phyloP scores from a whole-genome alignment of 2,888 invertebrate species.

The Rhagonycha fulva region DNA sequence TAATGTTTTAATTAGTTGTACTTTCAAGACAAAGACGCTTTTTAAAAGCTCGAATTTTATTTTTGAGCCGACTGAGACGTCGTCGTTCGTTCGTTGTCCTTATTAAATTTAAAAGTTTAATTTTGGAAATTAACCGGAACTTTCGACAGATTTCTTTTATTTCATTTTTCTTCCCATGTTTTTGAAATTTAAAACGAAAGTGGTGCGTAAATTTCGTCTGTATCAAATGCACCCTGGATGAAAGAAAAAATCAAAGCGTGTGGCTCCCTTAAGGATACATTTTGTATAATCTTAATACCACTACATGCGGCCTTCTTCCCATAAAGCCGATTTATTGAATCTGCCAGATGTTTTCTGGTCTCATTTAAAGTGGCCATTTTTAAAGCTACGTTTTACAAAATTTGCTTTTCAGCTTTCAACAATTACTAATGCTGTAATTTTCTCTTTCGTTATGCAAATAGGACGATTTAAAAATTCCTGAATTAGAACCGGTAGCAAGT shows the following conservation, averaged over 20 bases:
- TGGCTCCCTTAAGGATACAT: background rate
- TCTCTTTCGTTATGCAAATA: background rate
- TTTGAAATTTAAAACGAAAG: background rate
- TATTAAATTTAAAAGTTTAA: background rate
- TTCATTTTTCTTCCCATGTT: background rate
- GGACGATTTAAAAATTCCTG: background rate
- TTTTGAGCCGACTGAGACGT: background rate
- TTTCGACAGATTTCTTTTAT: background rate
- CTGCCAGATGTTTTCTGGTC: background rate
- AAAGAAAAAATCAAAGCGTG: background rate
- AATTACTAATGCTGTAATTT: background rate
- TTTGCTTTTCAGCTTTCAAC: background rate
- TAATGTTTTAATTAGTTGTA: background rate
- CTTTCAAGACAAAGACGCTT: background rate
- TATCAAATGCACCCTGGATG: background rate
- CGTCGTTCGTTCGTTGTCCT: background rate
- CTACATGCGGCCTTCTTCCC: background rate
- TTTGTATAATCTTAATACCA: background rate
- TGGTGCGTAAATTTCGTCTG: background rate
- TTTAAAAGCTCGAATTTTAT: background rate
- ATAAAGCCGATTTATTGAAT: background rate
- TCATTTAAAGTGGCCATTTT: background rate
- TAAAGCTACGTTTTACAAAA: background rate
- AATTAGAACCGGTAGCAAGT: background rate
- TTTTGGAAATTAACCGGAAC: background rate